These are phyloP conservation scores for Psophia crepitans DNA, from an alignment of 2,113 vertebrate species.

Conservation along the genomic window DNA sequence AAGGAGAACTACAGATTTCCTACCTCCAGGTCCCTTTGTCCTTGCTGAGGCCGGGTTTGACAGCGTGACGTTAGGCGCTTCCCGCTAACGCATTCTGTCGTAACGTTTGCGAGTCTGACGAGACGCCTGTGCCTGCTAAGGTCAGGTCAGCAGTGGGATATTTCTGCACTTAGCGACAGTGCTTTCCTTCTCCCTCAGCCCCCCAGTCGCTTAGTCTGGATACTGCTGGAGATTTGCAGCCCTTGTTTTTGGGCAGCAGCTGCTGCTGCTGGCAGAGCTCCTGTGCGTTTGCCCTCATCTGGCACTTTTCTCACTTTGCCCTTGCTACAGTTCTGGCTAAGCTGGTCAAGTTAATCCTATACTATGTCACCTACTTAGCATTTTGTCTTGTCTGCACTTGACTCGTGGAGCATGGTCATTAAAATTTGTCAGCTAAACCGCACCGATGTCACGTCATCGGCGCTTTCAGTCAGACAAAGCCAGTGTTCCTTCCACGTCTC, in stretches of 20 bases:
- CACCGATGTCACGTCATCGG: neutral
- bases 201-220: neutral
- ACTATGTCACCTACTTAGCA: conserved; percentile 54
- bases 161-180: neutral
- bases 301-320: conserved; percentile 58
- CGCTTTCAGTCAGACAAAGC: neutral
- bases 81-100: neutral
- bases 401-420: neutral
- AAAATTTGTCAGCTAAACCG: neutral
- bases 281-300: conserved; percentile 35
- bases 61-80: neutral
- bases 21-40: neutral
- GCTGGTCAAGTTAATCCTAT: conserved; percentile 56
- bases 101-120: neutral
- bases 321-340: conserved; percentile 48
- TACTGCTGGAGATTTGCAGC: conserved; percentile 8
- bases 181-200: neutral
- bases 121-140: neutral
- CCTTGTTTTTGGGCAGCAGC: conserved; percentile 43
- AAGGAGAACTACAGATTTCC: neutral
- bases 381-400: conserved; percentile 41
- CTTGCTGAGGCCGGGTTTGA: neutral
- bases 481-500: neutral
- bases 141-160: neutral
- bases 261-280: conserved; percentile 58